These are phyloP conservation scores for Microcebus lehilahytsara DNA, from an alignment of 2,113 vertebrate genomes.

Conservation along the genomic window DNA sequence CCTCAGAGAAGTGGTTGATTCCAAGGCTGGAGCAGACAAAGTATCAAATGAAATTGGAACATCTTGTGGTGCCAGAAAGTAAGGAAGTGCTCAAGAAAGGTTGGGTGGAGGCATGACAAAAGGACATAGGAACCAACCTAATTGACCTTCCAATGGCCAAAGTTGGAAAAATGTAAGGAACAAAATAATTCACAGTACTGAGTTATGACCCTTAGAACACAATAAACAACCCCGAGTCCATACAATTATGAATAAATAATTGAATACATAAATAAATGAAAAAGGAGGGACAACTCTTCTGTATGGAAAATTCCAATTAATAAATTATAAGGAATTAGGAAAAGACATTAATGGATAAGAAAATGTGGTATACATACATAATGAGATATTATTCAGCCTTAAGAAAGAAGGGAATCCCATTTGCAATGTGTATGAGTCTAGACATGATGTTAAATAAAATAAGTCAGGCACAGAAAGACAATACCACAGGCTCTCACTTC, in stretches of 20 bases:
- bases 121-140: neutral
- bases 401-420: neutral
- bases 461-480: neutral
- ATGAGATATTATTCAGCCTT: neutral
- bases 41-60: neutral
- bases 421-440: neutral
- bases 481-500: neutral
- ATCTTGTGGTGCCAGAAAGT: neutral
- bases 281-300: neutral
- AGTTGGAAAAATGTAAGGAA: neutral
- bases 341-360: neutral
- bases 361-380: neutral
- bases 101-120: neutral
- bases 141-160: neutral
- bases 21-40: neutral
- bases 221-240: neutral
- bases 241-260: neutral
- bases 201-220: neutral
- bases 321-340: neutral
- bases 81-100: neutral
- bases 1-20: neutral
- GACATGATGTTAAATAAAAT: neutral
- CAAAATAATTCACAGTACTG: neutral
- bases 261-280: neutral
- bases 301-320: neutral